Conservation (phyloP, 1,140 invertebrate species). For the Drosophila kurseongensis region DNA sequence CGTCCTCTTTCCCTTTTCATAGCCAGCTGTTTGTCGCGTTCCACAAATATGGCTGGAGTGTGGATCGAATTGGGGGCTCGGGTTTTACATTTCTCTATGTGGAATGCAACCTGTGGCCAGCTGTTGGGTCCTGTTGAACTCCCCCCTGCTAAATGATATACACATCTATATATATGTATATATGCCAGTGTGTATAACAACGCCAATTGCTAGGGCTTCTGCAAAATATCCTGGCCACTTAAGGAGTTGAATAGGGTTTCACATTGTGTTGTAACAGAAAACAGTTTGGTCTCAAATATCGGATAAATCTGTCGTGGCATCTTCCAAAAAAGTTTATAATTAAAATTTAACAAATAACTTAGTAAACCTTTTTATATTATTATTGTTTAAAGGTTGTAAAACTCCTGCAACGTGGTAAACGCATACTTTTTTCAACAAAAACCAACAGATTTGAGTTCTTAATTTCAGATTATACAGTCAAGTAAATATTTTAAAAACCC, state of each 20-base stretch:
- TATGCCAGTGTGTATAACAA: constrained; percentile 41
- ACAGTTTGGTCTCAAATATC: no score
- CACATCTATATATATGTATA: constrained; percentile 17
- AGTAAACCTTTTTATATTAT: no score
- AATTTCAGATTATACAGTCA: no score
- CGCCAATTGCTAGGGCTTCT: constrained; percentile 72
- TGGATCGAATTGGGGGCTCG: constrained; percentile 46
- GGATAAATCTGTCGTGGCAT: no score
- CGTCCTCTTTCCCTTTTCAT: constrained; percentile 17
- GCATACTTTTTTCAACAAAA: no score
- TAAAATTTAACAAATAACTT: no score
- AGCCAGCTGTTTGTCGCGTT: constrained; percentile 66
- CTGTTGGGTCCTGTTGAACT: constrained; percentile 77
- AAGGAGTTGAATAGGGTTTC: constrained; percentile 9
- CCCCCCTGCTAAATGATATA: constrained; percentile 9
- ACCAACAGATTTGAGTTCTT: no score
- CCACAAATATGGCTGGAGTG: constrained; percentile 60
- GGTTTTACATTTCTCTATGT: constrained; percentile 50
- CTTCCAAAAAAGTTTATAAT: no score
- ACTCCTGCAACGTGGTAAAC: no score
- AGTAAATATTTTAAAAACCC: no score
- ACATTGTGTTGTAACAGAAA: not conserved
- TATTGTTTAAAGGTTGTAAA: no score
- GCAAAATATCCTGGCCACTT: constrained; percentile 64
- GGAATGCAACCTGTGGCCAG: constrained; percentile 66